A percentile compares a stretch with the other conserved stretches of the same genome.
phyloP scores from a whole-genome alignment of 2,113 vertebrate genomes.

The Formicarius rufipectus region DNA sequence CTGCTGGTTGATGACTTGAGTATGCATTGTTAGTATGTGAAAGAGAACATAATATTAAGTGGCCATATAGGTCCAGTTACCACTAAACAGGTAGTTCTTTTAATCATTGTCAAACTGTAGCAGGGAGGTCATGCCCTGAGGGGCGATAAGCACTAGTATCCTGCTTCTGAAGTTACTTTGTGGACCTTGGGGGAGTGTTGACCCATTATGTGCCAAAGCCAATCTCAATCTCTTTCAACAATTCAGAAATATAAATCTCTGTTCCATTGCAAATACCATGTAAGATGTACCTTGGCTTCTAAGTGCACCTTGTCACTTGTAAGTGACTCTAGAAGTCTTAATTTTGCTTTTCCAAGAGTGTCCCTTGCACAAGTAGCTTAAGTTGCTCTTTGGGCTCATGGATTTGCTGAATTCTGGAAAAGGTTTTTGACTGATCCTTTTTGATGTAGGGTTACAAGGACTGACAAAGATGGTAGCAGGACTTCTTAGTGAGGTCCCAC shows the following conservation, averaged over 20 bases:
- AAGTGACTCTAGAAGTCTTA: too few relatives aligned
- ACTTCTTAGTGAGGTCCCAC: not conserved
- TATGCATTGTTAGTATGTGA: not conserved
- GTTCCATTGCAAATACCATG: not conserved
- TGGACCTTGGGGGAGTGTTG: not conserved
- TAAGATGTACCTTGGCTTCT: not conserved
- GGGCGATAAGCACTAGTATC: not conserved
- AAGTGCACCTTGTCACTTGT: too few relatives aligned
- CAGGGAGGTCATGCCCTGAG: not conserved
- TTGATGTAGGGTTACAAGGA: not conserved
- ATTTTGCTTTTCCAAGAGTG: not conserved
- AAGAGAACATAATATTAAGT: not conserved
- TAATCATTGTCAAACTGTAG: not conserved
- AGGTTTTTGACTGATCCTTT: not conserved
- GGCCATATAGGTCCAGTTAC: not conserved
- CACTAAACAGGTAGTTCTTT: not conserved
- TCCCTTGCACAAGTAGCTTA: not conserved
- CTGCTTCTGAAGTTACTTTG: not conserved
- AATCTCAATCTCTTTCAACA: not conserved
- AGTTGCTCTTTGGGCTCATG: not conserved
- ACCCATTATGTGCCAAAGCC: not conserved
- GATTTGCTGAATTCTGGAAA: not conserved
- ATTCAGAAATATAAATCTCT: not conserved
- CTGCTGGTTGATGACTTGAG: not conserved
- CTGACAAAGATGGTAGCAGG: not conserved